Conservation (phyloP, 2,888 invertebrate species). For the Pollenia labialis region DNA sequence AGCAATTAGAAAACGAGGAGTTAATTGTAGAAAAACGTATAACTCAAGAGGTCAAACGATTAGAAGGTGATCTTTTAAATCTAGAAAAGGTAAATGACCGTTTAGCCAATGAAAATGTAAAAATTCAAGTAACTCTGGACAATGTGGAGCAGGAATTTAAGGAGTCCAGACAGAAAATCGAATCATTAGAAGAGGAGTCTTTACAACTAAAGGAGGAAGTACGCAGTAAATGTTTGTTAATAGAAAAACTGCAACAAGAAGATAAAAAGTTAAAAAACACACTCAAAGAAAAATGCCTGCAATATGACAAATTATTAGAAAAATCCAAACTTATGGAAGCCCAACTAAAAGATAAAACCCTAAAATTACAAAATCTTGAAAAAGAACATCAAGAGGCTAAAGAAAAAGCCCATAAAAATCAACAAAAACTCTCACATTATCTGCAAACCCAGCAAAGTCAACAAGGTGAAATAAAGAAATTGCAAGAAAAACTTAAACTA, state of each 20-base stretch:
- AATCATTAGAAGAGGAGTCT: slow-evolving; percentile 51
- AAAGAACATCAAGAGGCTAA: slow-evolving; percentile 55
- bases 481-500: slow-evolving; percentile 56
- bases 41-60: slow-evolving; percentile 71
- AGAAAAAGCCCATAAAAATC: slow-evolving; percentile 45
- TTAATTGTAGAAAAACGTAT: slow-evolving; percentile 66
- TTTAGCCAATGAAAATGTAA: slow-evolving; percentile 69
- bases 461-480: slow-evolving; percentile 35
- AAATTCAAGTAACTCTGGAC: slow-evolving; percentile 62
- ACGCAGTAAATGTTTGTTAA: slow-evolving; percentile 19
- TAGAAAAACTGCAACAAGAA: slow-evolving; percentile 62
- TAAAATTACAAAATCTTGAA: slow-evolving; percentile 41
- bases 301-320: slow-evolving; percentile 44
- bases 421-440: slow-evolving; percentile 42
- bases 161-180: slow-evolving; percentile 28
- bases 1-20: slow-evolving; percentile 70
- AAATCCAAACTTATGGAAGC: slow-evolving; percentile 47
- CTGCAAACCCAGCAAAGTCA: slow-evolving; percentile 39
- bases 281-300: slow-evolving; percentile 35
- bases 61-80: slow-evolving; percentile 73
- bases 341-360: slow-evolving; percentile 57
- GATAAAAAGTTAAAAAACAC: slow-evolving; percentile 38
- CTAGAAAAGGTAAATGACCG: slow-evolving; percentile 75
- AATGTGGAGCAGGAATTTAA: slow-evolving; percentile 62
- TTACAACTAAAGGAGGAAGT: slow-evolving; percentile 55